Conservation (phyloP, 2,888 invertebrate species). For the Perdita meconis region DNA sequence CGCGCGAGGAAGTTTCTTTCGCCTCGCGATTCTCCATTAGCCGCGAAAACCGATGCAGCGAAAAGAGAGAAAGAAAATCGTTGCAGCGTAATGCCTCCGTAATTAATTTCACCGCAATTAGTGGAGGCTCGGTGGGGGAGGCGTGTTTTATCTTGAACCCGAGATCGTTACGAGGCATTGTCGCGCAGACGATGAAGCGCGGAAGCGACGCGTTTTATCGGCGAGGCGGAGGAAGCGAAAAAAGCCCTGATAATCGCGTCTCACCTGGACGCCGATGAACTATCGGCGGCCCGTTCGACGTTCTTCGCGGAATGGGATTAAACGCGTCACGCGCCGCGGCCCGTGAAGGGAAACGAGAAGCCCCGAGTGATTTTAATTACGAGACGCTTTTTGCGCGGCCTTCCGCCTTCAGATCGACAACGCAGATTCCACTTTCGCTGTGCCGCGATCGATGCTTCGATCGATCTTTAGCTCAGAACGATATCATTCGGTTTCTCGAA, state of each 20-base stretch:
- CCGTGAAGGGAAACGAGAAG: slow-evolving; percentile 53
- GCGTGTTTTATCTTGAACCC: slow-evolving; percentile 74
- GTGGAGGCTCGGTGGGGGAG: slow-evolving; percentile 56
- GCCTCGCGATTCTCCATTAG: slow-evolving; percentile 16
- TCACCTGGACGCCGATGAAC: slow-evolving; percentile 45
- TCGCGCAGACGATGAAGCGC: slow-evolving; percentile 63
- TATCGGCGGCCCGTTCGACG: slow-evolving; percentile 42
- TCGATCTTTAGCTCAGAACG: too few species aligned
- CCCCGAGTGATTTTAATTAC: slow-evolving; percentile 48
- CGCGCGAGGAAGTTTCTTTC: too few species aligned
- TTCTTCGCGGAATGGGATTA: slow-evolving; percentile 53
- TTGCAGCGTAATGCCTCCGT: slow-evolving; percentile 67
- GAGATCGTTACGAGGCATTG: slow-evolving; percentile 73
- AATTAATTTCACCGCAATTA: slow-evolving; percentile 81
- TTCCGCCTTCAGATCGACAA: slow-evolving; percentile 13
- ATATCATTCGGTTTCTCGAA: not conserved
- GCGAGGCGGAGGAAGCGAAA: slow-evolving; percentile 19
- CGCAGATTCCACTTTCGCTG: not conserved
- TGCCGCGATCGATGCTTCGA: not conserved
- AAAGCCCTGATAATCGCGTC: slow-evolving; percentile 45
- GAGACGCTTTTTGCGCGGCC: slow-evolving; percentile 28
- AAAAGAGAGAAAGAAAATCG: slow-evolving; percentile 17
- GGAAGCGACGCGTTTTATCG: slow-evolving; percentile 33
- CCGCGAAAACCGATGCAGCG: slow-evolving; percentile 11
- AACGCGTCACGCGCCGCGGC: slow-evolving; percentile 50